Conservation (phyloP, 1,140 invertebrate species). For the Drosophila sp. region DNA sequence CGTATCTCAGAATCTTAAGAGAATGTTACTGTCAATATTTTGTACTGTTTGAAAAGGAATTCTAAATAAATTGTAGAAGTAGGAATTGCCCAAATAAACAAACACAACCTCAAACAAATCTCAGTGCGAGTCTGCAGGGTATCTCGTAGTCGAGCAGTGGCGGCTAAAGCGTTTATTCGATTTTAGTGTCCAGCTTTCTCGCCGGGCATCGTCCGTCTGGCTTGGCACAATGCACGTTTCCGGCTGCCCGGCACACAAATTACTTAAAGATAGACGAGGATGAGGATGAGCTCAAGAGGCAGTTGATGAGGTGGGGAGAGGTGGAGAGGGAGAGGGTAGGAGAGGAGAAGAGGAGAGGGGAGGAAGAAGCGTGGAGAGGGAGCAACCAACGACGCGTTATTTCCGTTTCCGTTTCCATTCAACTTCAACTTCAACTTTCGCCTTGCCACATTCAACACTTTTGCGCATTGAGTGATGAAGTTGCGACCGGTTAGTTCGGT, state of each 20-base stretch:
- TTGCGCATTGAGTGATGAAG: conserved; percentile 73
- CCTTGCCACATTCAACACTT: conserved; percentile 61
- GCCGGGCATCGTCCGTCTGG: conserved; percentile 38
- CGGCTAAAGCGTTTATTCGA: too few relatives aligned
- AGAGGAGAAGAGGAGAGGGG: background rate
- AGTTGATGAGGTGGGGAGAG: background rate
- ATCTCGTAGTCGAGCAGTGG: background rate
- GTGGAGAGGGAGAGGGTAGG: conserved; percentile 14
- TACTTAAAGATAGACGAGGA: conserved; percentile 72
- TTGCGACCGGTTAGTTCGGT: conserved; percentile 20
- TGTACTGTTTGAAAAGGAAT: too few relatives aligned
- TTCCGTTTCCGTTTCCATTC: conserved; percentile 64
- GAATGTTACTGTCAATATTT: too few relatives aligned
- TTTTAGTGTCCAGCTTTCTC: background rate
- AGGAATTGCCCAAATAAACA: too few relatives aligned
- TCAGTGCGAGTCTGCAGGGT: background rate
- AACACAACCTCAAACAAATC: too few relatives aligned
- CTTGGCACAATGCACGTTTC: conserved; percentile 59
- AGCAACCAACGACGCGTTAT: conserved; percentile 73
- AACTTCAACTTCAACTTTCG: conserved; percentile 56
- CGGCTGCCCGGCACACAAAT: conserved; percentile 69
- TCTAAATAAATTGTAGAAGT: too few relatives aligned
- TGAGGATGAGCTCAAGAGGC: background rate
- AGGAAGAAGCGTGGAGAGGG: background rate
- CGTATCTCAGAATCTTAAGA: too few relatives aligned